Evolutionary conservation across 2,797 vertebrate species (phyloP).

Genomic region (Euphonia xanthogaster): DNA sequence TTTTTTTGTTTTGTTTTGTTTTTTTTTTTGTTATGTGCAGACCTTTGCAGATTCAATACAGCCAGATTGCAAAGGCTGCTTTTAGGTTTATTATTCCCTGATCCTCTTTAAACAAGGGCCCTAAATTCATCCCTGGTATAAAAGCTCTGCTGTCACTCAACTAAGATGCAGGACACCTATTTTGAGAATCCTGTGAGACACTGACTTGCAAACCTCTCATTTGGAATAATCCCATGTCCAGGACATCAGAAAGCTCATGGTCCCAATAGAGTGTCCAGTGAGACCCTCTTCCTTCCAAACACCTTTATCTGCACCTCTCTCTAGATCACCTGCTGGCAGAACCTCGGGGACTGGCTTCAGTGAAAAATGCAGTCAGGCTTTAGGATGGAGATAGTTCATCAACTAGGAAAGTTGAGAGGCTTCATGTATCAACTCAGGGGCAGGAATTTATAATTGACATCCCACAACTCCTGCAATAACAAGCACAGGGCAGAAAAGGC

Average conservation of each 20-base stretch:
- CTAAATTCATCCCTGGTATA: not conserved
- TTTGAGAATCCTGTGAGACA: not conserved
- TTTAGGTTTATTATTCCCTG: constrained; percentile 42
- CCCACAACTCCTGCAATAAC: not conserved
- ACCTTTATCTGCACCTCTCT: not conserved
- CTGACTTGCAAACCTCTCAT: not conserved
- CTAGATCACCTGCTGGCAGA: not conserved
- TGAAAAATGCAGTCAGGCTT: not conserved
- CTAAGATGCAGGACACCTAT: not conserved
- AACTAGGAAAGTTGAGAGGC: not conserved
- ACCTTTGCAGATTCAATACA: not conserved
- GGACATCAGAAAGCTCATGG: not conserved
- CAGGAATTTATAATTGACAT: not conserved
- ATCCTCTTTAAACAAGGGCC: constrained; percentile 39
- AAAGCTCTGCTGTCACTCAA: not conserved
- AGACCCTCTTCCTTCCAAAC: not conserved
- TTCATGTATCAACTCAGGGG: not conserved
- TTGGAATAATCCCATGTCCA: not conserved
- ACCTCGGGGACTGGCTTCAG: not conserved
- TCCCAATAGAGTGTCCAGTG: not conserved
- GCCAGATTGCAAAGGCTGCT: constrained; percentile 23
- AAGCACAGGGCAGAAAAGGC: not conserved
- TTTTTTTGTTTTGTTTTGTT: not conserved
- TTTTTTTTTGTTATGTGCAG: not conserved
- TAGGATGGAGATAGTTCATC: not conserved